phyloP scores from a whole-genome alignment of 2,888 invertebrate species.

The Eulithis prunata region DNA sequence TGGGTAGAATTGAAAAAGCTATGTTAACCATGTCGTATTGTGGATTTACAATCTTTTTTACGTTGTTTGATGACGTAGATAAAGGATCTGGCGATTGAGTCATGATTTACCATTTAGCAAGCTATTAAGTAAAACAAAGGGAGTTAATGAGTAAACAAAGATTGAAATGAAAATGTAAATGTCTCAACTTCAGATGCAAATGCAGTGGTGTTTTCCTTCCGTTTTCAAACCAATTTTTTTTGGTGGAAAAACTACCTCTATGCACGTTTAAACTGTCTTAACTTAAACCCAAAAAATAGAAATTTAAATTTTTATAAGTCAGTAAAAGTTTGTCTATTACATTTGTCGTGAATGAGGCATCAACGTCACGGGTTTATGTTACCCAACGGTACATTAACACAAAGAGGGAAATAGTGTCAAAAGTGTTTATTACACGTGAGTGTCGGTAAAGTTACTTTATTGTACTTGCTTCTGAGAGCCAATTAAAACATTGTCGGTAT shows the following conservation, averaged over 20 bases:
- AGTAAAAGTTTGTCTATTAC: conserved; percentile 10
- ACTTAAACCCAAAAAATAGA: background rate
- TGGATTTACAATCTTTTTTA: too few species aligned
- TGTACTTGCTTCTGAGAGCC: conserved; percentile 31
- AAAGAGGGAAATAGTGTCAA: conserved; percentile 36
- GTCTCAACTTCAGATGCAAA: conserved; percentile 44
- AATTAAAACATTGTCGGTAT: conserved; percentile 32
- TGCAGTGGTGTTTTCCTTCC: conserved; percentile 37
- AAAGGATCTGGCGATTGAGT: conserved; percentile 11
- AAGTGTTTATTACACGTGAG: conserved; percentile 49
- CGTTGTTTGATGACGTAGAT: background rate
- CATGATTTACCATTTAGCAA: conserved; percentile 12
- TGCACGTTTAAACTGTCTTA: too few species aligned
- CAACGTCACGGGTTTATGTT: conserved; percentile 47
- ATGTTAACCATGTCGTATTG: too few species aligned
- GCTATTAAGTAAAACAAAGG: conserved; percentile 24
- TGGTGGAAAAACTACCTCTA: conserved; percentile 2
- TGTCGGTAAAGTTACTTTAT: conserved; percentile 38
- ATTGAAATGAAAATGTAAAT: conserved; percentile 48
- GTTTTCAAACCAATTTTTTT: conserved; percentile 33
- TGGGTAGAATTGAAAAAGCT: too few species aligned
- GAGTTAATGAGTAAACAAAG: conserved; percentile 37
- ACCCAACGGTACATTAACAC: conserved; percentile 50
- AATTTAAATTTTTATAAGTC: background rate
- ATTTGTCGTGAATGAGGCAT: conserved; percentile 8